Percentiles rank a stretch among this genome's conserved stretches.
These are phyloP conservation scores for Eurypyga helias DNA, from an alignment of 2,113 vertebrate species.

Conservation along the genomic window DNA sequence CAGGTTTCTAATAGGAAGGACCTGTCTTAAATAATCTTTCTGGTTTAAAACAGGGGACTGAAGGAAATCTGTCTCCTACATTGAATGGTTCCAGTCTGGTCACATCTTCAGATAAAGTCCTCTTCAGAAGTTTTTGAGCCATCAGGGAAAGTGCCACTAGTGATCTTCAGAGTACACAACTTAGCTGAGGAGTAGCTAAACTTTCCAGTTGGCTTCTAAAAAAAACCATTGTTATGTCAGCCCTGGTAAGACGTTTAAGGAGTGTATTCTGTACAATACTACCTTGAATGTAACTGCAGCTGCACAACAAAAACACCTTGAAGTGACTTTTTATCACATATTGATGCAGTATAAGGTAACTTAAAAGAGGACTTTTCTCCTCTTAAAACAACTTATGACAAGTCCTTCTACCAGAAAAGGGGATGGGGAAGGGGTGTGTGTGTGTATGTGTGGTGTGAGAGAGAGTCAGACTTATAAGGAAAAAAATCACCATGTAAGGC, in stretches of 20 bases:
- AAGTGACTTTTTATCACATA: not conserved
- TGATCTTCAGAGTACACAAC: not conserved
- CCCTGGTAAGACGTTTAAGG: not conserved
- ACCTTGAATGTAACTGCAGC: not conserved
- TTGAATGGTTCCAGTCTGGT: not conserved
- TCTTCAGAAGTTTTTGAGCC: not conserved
- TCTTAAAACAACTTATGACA: not conserved
- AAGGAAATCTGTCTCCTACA: not conserved
- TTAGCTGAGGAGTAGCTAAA: not conserved
- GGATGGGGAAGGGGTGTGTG: fast-evolving
- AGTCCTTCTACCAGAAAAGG: not conserved
- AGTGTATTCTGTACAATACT: not conserved
- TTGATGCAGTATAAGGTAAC: not conserved
- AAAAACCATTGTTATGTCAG: not conserved
- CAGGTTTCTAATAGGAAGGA: not conserved
- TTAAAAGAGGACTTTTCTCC: not conserved
- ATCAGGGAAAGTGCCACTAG: not conserved
- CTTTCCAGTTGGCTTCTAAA: not conserved
- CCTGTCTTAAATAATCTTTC: not conserved
- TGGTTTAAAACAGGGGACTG: not conserved
- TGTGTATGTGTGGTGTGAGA: too few relatives aligned
- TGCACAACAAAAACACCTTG: not conserved
- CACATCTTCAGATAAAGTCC: not conserved
- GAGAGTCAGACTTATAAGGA: not conserved
- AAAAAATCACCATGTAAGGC: not conserved